Evolutionary conservation across 2,888 invertebrate species (phyloP), one percentile per base, ranked within the genome.

Genomic region (Chydorus sphaericus): DNA sequence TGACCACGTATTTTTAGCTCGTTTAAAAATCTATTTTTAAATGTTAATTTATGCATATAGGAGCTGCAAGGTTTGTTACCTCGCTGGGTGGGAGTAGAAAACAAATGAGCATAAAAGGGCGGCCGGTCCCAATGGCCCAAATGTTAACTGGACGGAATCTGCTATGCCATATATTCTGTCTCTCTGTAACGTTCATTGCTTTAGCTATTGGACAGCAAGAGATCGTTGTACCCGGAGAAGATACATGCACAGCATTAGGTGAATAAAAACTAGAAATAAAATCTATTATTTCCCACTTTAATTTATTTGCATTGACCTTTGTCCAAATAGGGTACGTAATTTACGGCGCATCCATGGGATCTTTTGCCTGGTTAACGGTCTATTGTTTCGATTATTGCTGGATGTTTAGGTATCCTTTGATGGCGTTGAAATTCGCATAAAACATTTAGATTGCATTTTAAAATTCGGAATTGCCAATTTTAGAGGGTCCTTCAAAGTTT

Each of bases 331-430:
- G 88, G 60, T 82, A 85, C 63, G 74, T 80, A 64, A 86, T 88
- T 78, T 88, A 89, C 68, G 89, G 89, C 76, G 81, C 85, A 72
- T 88, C 88, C 71, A 75, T 90, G 70, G 82, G 89, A 31, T 87
- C 89, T 59, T 90, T 90, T 77, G 89, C 89, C 71, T 90, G 90
- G 90, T 79, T 90, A 51, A 90, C 89, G 72, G 87, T 88, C 60
- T 89, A 90, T 89, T 90, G 89, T 71, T 89, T 89, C 75, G 90
- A 90, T 74, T 87, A 90, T 69, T 90, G 89, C 87, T 89, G 89
- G 88, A 89, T 89, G 20, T 86, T 86, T 72, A 78, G 85, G 86
- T 85, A 54, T n/a, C 14, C n/a, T n/a, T n/a, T n/a, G n/a, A n/a
- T n/a, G n/a, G n/a, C n/a, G n/a, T n/a, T n/a, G n/a, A n/a, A 16